Conservation (phyloP, 2,888 invertebrate genomes). For the Vanessa cardui region DNA sequence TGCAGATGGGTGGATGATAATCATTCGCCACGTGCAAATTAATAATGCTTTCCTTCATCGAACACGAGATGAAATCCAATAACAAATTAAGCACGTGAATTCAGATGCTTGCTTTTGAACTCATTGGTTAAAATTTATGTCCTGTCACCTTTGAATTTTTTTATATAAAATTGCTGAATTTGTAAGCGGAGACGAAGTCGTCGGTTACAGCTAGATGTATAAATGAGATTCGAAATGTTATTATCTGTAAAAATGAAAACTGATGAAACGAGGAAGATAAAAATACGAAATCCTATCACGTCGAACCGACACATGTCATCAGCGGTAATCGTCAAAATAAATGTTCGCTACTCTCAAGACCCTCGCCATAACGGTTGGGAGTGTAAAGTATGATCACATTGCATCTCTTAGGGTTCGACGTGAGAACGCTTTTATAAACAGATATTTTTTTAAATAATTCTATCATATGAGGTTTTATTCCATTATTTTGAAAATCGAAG, state of each 20-base stretch:
- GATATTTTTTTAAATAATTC: too few relatives aligned
- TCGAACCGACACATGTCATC: constrained; percentile 14
- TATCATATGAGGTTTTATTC: too few relatives aligned
- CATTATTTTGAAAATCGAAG: too few relatives aligned
- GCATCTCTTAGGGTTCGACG: not conserved
- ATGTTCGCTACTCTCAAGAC: constrained; percentile 47
- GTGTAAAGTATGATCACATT: constrained; percentile 32
- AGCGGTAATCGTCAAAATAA: constrained; percentile 41
- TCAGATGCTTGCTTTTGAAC: too few relatives aligned
- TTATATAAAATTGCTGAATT: not conserved
- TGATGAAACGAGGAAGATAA: not conserved
- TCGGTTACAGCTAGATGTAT: not conserved
- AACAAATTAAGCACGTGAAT: too few relatives aligned
- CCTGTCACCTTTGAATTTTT: too few relatives aligned
- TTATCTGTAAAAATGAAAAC: not conserved
- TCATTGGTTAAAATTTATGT: too few relatives aligned
- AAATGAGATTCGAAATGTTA: not conserved
- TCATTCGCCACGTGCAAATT: too few relatives aligned
- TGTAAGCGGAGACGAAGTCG: not conserved
- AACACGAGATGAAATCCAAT: too few relatives aligned
- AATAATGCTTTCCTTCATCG: too few relatives aligned
- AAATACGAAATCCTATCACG: constrained; percentile 9
- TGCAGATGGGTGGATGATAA: too few relatives aligned
- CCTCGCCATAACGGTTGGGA: constrained; percentile 39
- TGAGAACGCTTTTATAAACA: too few relatives aligned